phyloP scores from a whole-genome alignment of 2,888 invertebrate species.

The Cerastoderma edule region DNA sequence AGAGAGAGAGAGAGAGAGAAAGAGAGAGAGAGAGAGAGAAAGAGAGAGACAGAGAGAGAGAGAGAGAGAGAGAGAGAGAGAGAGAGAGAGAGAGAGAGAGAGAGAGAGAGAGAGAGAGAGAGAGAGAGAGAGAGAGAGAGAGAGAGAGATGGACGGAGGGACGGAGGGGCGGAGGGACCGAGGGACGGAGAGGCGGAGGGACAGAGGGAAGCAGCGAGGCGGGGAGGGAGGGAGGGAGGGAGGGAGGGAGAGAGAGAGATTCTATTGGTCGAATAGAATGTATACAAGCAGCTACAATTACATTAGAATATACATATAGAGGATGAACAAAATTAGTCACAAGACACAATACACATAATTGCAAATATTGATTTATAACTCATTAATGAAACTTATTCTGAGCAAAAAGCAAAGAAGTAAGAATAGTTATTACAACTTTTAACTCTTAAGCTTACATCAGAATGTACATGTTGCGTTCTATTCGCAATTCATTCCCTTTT shows the following conservation, averaged over 20 bases:
- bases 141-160: slow-evolving; percentile 19
- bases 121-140: slow-evolving; percentile 20
- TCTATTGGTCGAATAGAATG: no score
- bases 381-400: no score
- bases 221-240: not conserved
- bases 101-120: slow-evolving; percentile 27
- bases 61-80: slow-evolving; percentile 24
- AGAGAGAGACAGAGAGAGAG: slow-evolving; percentile 15
- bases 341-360: no score
- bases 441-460: no score
- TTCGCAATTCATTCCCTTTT: no score
- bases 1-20: slow-evolving; percentile 2
- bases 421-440: no score
- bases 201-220: not conserved
- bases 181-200: not conserved
- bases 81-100: slow-evolving; percentile 26
- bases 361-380: no score
- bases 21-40: slow-evolving; percentile 20
- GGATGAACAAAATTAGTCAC: no score
- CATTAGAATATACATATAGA: no score
- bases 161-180: not conserved
- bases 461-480: no score
- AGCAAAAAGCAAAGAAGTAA: no score
- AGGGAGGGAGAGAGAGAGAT: not conserved
- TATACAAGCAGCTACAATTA: no score